Base-by-base conservation (phyloP, 1,140 invertebrate genomes). In the Lepidotrigona ventralis region DNA sequence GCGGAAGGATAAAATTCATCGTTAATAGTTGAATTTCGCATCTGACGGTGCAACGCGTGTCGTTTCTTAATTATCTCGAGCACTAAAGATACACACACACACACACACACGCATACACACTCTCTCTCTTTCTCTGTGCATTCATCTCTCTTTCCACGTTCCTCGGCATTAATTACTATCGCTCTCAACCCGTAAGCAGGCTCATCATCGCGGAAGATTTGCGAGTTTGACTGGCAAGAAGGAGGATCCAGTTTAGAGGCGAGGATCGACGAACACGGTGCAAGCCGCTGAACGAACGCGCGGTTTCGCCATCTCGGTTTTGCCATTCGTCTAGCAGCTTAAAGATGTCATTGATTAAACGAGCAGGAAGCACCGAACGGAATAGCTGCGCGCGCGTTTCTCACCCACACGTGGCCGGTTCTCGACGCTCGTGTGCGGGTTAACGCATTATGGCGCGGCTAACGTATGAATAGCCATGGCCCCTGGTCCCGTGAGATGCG, bases 341-440 rank as follows among this genome's bases (percentile, higher is more conserved):
- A 89, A 89, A 90, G 86, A 89, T 90, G 90, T 90, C 90, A 90
- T 90, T 90, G 90, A 90, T 90, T 88, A 88, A 90, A 86, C 86
- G 90, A 90, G 89, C 81, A 90, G 90, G 90, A 90, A 90, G 88
- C 81, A 58, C 29, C 84, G 54, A 84, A 84, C 84, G 84, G 83
- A 86, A 86, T 82, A 86, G 85, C 81, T 81, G 84, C 84, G 75
- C 81, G 84, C 80, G 86, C 75, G 86, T 86, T 75, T 82, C 86
- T 90, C 84, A 87, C 87, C 81, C 87, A 88, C 85, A n/a, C 63
- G 54, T 21, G 33, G 17, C 12, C 19, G 11, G 15, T 29, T 53
- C 33, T 58, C 58, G 68, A 26, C 53, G 33, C 76, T 74, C 84
- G 84, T 82, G 84, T 63, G 79, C 74, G 70, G 39, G 39, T 46